Conservation (phyloP, 2,797 vertebrate species). For the Crax fasciolata region DNA sequence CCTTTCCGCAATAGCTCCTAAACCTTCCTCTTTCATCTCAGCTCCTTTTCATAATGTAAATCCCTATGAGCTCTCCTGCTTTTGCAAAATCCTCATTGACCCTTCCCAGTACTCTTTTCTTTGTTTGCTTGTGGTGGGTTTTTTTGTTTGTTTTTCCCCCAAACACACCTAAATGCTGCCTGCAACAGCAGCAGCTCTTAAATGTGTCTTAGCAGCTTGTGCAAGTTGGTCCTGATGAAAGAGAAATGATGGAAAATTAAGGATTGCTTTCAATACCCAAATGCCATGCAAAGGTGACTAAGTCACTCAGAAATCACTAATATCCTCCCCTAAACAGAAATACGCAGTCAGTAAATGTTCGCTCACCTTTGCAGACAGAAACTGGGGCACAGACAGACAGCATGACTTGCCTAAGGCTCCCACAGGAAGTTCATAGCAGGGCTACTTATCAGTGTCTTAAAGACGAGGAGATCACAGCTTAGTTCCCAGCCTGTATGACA, state of each 20-base stretch:
- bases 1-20: not conserved
- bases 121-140: not conserved
- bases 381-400: slow-evolving; percentile 52
- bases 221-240: not conserved
- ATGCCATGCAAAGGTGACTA: not conserved
- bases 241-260: not conserved
- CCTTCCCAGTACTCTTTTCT: not conserved
- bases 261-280: not conserved
- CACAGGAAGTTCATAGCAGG: not conserved
- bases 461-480: slow-evolving; percentile 2
- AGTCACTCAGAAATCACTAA: not conserved
- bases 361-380: slow-evolving; percentile 15
- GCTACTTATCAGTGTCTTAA: slow-evolving; percentile 40
- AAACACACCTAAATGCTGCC: not conserved
- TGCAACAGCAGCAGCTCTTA: not conserved
- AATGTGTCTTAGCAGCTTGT: not conserved
- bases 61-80: not conserved
- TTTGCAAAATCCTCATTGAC: not conserved
- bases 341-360: not conserved
- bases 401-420: slow-evolving; percentile 32
- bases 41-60: not conserved
- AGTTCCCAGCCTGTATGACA: not conserved
- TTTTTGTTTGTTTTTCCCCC: not conserved
- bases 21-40: not conserved
- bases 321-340: not conserved